These are phyloP conservation scores for Syngnathus scovelli DNA, from an alignment of 2,113 vertebrate genomes.

Conservation along the genomic window DNA sequence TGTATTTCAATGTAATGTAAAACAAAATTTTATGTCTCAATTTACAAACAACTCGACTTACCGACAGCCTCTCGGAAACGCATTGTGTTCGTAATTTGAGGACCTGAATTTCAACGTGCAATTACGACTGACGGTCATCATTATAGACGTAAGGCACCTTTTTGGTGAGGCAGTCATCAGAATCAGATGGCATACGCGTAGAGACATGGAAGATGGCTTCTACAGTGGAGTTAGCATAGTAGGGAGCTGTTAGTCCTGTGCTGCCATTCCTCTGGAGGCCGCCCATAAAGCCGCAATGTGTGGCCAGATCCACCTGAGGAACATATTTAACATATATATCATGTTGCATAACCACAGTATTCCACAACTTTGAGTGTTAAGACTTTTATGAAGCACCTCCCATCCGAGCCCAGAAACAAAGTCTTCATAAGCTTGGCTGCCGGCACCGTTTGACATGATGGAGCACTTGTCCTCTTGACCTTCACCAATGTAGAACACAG, in stretches of 20 bases:
- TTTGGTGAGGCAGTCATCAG: slow-evolving; percentile 91
- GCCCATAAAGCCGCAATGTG: slow-evolving; percentile 95
- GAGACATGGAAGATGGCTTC: slow-evolving; percentile 98
- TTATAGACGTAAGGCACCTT: slow-evolving; percentile 73
- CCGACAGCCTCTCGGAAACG: no score
- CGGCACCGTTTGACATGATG: slow-evolving; percentile 88
- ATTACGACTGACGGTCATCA: neutral
- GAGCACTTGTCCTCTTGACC: slow-evolving; percentile 98
- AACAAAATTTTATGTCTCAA: no score
- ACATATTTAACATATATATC: slow-evolving; percentile 6
- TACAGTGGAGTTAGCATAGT: slow-evolving; percentile 94
- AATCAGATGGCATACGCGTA: slow-evolving; percentile 94
- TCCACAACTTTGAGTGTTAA: neutral
- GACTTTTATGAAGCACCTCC: slow-evolving; percentile 78
- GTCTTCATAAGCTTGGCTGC: slow-evolving; percentile 93
- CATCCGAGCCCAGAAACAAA: slow-evolving; percentile 97
- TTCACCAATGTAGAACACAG: slow-evolving; percentile 94
- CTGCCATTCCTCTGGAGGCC: slow-evolving; percentile 96
- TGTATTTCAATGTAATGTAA: no score
- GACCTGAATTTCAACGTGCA: no score
- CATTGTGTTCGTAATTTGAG: no score
- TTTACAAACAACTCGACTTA: no score
- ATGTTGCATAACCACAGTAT: neutral
- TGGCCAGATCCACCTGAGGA: slow-evolving; percentile 85
- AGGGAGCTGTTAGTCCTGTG: slow-evolving; percentile 90